Percentiles rank a stretch among this genome's conserved stretches.
phyloP scores from a whole-genome alignment of 2,113 vertebrate genomes.

The Saguinus midas region DNA sequence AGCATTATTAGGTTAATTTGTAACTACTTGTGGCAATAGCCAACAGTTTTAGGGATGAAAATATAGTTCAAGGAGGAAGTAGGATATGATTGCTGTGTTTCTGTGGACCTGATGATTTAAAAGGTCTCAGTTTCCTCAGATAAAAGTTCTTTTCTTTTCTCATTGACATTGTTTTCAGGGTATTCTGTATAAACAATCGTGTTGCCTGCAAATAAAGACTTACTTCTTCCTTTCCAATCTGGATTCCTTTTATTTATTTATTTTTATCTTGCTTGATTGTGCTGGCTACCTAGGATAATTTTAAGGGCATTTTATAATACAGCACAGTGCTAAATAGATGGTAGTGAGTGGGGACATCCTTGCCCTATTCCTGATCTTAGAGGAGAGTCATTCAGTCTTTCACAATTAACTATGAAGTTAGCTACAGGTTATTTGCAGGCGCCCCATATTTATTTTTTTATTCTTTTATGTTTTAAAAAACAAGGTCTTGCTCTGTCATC shows the following conservation, averaged over 20 bases:
- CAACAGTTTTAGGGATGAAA: background rate
- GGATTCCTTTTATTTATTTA: background rate
- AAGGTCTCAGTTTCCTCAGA: background rate
- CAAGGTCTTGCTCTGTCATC: no score
- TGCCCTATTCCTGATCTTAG: background rate
- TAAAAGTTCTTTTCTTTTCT: background rate
- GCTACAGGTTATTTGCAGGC: background rate
- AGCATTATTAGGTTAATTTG: background rate
- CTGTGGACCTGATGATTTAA: background rate
- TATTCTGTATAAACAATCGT: background rate
- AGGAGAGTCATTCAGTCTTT: background rate
- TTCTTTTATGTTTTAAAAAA: no score
- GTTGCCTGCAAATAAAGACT: background rate
- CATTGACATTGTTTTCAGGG: background rate
- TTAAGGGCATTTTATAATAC: background rate
- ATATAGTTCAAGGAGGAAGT: background rate
- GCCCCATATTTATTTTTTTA: background rate
- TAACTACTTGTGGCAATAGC: background rate
- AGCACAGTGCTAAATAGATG: background rate
- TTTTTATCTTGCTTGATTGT: background rate
- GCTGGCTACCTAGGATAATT: background rate
- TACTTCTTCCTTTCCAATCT: background rate
- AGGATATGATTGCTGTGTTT: background rate
- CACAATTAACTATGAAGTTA: background rate
- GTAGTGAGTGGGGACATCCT: background rate